These are phyloP conservation scores for Melikaiella ostensackeni DNA, from an alignment of 2,888 invertebrate genomes.

Conservation along the genomic window DNA sequence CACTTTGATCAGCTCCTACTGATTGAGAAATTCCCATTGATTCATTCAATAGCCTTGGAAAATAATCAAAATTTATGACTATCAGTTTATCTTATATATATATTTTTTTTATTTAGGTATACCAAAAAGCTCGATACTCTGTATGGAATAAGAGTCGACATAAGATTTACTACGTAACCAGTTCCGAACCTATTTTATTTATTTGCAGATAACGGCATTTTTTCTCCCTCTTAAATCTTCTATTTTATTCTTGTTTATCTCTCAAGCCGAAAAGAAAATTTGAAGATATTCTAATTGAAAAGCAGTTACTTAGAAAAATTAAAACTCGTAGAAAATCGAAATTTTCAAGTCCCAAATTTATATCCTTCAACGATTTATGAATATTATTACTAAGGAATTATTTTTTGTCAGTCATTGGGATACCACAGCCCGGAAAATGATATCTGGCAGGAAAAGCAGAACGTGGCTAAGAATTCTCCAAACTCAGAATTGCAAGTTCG, in stretches of 20 bases:
- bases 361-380: background rate
- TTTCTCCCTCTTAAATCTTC: too few relatives aligned
- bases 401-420: constrained; percentile 57
- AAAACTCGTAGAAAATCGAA: too few relatives aligned
- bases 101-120: background rate
- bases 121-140: background rate
- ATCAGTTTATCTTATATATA: background rate
- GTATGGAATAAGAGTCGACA: too few relatives aligned
- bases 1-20: constrained; percentile 9
- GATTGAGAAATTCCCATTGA: background rate
- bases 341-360: background rate
- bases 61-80: background rate
- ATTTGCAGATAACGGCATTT: background rate
- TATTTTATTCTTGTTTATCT: too few relatives aligned
- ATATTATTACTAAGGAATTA: background rate
- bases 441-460: constrained; percentile 72
- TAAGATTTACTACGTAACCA: too few relatives aligned
- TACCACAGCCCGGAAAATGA: constrained; percentile 67
- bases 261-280: too few relatives aligned
- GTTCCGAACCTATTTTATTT: background rate
- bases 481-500: constrained; percentile 54
- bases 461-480: constrained; percentile 63
- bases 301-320: too few relatives aligned
- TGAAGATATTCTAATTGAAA: too few relatives aligned
- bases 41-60: background rate